A percentile compares a stretch with the other conserved stretches of the same genome.
Evolutionary conservation across 1,140 invertebrate species (phyloP).

Genomic region (Pogonomyrmex barbatus): DNA sequence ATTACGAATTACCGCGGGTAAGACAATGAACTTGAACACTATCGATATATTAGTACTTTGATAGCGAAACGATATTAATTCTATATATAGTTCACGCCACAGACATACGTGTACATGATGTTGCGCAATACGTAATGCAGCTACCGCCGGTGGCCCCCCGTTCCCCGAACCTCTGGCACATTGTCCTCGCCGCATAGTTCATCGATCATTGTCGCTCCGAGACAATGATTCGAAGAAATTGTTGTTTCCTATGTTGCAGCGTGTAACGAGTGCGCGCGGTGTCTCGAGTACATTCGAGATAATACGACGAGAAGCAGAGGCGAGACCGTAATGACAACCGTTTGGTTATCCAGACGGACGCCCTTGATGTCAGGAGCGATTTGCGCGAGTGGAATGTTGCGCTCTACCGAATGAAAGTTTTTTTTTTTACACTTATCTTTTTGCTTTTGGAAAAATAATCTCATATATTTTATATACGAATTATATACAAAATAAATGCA

Average conservation of each 20-base stretch:
- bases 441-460: conserved; percentile 4
- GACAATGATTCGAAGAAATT: conserved; percentile 62
- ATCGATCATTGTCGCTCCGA: conserved; percentile 72
- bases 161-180: conserved; percentile 43
- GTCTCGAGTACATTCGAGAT: conserved; percentile 33
- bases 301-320: conserved; percentile 5
- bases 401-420: conserved; percentile 32
- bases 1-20: background rate
- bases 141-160: conserved; percentile 1
- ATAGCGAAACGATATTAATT: background rate
- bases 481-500: background rate
- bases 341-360: conserved; percentile 16
- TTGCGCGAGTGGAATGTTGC: background rate
- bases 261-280: conserved; percentile 38
- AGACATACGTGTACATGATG: background rate
- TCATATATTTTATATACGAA: background rate
- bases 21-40: conserved; percentile 12
- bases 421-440: background rate
- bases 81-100: background rate
- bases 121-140: conserved; percentile 44
- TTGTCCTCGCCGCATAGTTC: conserved; percentile 51
- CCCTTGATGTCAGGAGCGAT: conserved; percentile 14
- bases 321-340: conserved; percentile 12
- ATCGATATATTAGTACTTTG: background rate
- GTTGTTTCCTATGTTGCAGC: conserved; percentile 44